Percentiles rank a stretch among this genome's conserved stretches.
These are phyloP conservation scores for Stichopus horrens DNA, from an alignment of 53 echinoderm and acorn worm species.

Conservation along the genomic window DNA sequence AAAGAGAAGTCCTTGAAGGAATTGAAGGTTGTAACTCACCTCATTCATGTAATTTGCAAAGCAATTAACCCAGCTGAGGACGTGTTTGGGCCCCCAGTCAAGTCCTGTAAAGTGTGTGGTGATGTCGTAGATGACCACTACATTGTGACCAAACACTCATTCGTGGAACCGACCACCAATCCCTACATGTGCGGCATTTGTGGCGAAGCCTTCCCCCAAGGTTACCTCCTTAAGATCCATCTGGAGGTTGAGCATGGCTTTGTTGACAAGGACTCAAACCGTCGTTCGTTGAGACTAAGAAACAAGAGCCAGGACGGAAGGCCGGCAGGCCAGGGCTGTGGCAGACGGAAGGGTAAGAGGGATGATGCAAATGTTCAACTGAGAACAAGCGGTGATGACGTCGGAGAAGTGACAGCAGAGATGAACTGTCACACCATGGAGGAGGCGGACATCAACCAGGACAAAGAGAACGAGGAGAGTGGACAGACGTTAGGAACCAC, in stretches of 20 bases:
- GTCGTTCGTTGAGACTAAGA: conserved; percentile 17
- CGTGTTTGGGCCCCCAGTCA: neutral
- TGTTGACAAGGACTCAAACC: conserved; percentile 18
- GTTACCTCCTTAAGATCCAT: conserved; percentile 41
- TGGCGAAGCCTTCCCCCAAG: conserved; percentile 27
- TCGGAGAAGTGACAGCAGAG: neutral
- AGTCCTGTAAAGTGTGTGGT: conserved; percentile 20
- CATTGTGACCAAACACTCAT: conserved; percentile 25
- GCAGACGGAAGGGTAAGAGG: neutral
- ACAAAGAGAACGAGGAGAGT: conserved; percentile 26
- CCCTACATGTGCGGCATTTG: conserved; percentile 50
- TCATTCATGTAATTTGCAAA: conserved; percentile 14
- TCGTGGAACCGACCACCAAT: conserved; percentile 11
- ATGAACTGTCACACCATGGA: neutral
- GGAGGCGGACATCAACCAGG: conserved; percentile 15
- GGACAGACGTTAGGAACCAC: neutral
- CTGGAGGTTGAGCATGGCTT: conserved; percentile 41
- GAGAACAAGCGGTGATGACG: neutral
- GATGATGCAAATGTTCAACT: neutral
- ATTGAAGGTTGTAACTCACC: conserved; percentile 30
- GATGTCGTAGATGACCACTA: conserved; percentile 20
- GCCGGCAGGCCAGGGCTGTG: neutral
- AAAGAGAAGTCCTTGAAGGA: conserved; percentile 7
- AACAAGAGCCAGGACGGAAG: neutral
- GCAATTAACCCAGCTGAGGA: neutral